Evolutionary conservation across 2,113 vertebrate genomes (phyloP), one percentile per base, ranked within the genome.

Genomic region (Cyrtonyx montezumae): DNA sequence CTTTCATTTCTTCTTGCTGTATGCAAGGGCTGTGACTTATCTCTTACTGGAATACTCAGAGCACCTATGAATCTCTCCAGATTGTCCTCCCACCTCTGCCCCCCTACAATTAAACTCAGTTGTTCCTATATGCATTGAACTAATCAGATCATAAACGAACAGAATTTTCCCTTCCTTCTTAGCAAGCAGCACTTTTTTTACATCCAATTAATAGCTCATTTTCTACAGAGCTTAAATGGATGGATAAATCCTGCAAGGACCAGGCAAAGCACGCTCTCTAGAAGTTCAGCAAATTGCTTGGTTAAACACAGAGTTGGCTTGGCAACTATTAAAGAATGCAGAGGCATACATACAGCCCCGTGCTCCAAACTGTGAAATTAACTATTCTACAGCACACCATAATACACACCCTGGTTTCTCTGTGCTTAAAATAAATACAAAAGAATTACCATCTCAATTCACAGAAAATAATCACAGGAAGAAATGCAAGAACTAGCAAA

Each of bases 301-400:
- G 79, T 76, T 90, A 36, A 91, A 79, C 70, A 32, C 0, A 23
- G 91, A 91, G 89, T 69, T 93, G 87, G 45, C 91, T 91, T 91
- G 84, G 92, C 79, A 96, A 89, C 87, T 91, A 76, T 48, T 68
- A 79, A 87, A 81, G 42, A 88, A 94, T 51, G 18, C 8, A 49
- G 90, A 90, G 86, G 71, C 79, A 37, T 9, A 65, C 89, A 36
- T 23, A 49, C 2, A 91, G 84, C 34, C 88, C 62, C 86, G 66
- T 7, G 51, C 61, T 88, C 59, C 74, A 91, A 91, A 61, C 36
- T 43, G 88, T 8, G 84, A 42, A 59, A 36, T 28, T 56, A 55
- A 74, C 73, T 59, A 20, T 45, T 79, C 75, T 66, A 28, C 73
- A 73, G 83, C 74, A 81, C 67, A 13, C 58, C 37, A 28, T 46